These are phyloP conservation scores for Leptogaster cylindrica DNA, from an alignment of 2,888 invertebrate genomes.

Conservation along the genomic window DNA sequence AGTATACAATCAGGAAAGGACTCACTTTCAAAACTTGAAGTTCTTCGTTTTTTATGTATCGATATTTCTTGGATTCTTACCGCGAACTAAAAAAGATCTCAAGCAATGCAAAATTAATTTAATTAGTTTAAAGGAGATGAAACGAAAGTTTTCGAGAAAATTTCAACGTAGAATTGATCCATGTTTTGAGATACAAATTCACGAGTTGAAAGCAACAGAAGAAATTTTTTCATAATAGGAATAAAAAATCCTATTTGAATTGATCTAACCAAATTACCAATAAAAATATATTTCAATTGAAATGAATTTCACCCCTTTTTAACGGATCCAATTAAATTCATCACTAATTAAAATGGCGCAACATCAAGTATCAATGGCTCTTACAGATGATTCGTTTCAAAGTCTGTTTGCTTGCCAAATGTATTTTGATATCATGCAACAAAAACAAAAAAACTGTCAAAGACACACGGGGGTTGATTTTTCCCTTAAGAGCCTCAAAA, in stretches of 20 bases:
- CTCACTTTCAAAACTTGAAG: background rate
- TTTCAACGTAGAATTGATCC: no score
- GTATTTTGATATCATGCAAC: no score
- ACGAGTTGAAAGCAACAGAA: no score
- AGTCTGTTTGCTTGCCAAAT: background rate
- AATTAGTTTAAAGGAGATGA: no score
- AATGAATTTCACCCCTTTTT: constrained; percentile 16
- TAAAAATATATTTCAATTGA: constrained; percentile 3
- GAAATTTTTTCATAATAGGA: no score
- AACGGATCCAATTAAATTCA: constrained; percentile 24
- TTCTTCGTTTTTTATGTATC: background rate
- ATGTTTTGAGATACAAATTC: no score
- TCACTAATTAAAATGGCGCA: constrained; percentile 30
- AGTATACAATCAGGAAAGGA: constrained; percentile 5
- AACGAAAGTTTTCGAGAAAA: no score
- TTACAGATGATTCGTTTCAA: constrained; percentile 29
- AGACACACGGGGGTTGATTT: constrained; percentile 15
- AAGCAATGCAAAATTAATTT: no score
- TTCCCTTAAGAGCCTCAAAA: background rate
- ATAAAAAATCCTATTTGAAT: no score
- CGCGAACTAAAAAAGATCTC: no score
- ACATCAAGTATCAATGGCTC: constrained; percentile 2
- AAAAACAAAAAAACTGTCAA: constrained; percentile 12
- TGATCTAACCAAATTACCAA: no score
- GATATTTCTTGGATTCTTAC: background rate